phyloP scores from a whole-genome alignment of 2,888 invertebrate genomes.

The Colletes collaris region DNA sequence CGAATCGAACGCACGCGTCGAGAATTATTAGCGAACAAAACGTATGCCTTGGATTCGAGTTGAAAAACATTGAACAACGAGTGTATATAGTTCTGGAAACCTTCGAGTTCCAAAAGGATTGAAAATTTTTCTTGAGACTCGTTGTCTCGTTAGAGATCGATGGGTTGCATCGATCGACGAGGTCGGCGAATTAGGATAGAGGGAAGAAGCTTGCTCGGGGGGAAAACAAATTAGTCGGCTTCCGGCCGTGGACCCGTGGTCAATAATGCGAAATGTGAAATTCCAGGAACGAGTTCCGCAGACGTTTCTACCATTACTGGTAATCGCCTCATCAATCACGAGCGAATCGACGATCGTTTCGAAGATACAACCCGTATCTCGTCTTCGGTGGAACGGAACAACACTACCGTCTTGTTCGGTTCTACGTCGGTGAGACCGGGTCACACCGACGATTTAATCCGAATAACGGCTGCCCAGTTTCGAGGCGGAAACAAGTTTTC shows the following conservation, averaged over 20 bases:
- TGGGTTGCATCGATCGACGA: too few species aligned
- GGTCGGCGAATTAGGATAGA: too few species aligned
- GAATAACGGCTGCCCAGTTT: conserved; percentile 49
- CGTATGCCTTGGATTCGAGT: too few species aligned
- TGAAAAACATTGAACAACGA: too few species aligned
- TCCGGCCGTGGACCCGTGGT: background rate
- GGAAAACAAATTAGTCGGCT: too few species aligned
- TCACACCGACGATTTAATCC: conserved; percentile 57
- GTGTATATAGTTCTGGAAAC: too few species aligned
- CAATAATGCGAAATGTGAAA: conserved; percentile 2
- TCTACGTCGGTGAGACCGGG: background rate
- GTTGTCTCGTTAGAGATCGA: too few species aligned
- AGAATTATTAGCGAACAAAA: too few species aligned
- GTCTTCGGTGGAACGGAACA: conserved; percentile 11
- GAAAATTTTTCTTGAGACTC: too few species aligned
- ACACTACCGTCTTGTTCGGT: conserved; percentile 6
- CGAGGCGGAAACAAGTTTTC: conserved; percentile 58
- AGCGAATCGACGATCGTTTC: conserved; percentile 17
- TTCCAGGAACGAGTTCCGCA: background rate
- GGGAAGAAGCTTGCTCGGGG: too few species aligned
- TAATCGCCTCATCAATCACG: conserved; percentile 3
- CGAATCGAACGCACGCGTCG: too few species aligned
- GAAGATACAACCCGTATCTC: conserved; percentile 13
- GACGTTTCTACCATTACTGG: conserved; percentile 1
- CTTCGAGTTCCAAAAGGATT: too few species aligned